phyloP scores from a whole-genome alignment of 2,888 invertebrate species.

The Horisme vitalbata region DNA sequence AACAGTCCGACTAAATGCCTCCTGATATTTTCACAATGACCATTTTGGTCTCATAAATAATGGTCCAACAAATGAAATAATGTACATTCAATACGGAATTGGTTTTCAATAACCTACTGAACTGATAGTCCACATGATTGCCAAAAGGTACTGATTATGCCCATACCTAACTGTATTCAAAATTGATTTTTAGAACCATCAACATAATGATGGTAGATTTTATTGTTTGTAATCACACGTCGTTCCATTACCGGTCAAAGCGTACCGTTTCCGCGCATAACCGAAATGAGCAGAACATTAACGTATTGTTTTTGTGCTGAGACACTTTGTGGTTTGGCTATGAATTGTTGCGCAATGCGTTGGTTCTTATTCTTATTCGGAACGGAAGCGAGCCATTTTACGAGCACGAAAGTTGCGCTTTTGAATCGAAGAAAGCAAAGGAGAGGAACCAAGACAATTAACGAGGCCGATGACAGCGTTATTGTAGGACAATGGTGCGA shows the following conservation, averaged over 20 bases:
- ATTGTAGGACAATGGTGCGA: conserved; percentile 75
- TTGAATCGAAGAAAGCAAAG: conserved; percentile 55
- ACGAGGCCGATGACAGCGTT: conserved; percentile 73
- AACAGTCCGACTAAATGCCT: conserved; percentile 44
- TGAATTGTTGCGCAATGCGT: conserved; percentile 57
- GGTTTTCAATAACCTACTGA: conserved; percentile 15
- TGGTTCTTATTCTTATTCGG: conserved; percentile 49
- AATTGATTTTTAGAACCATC: conserved; percentile 74
- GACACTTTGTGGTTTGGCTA: conserved; percentile 58
- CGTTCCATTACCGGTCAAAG: conserved; percentile 60
- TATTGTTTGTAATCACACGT: conserved; percentile 69
- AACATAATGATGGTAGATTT: conserved; percentile 66
- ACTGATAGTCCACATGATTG: conserved; percentile 43
- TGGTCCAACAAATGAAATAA: conserved; percentile 8
- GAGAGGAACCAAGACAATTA: conserved; percentile 68
- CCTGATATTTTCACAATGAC: conserved; percentile 30
- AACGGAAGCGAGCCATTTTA: conserved; percentile 62
- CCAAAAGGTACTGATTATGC: conserved; percentile 42
- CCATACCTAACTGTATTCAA: conserved; percentile 65
- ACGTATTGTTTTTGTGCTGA: conserved; percentile 64
- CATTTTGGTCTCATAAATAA: background rate
- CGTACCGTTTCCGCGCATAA: conserved; percentile 67
- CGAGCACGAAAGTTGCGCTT: conserved; percentile 53
- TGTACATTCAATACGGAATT: conserved; percentile 9
- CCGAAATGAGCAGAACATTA: conserved; percentile 56